Evolutionary conservation across 2,888 invertebrate species (phyloP).

Genomic region (Cantharis rufa): DNA sequence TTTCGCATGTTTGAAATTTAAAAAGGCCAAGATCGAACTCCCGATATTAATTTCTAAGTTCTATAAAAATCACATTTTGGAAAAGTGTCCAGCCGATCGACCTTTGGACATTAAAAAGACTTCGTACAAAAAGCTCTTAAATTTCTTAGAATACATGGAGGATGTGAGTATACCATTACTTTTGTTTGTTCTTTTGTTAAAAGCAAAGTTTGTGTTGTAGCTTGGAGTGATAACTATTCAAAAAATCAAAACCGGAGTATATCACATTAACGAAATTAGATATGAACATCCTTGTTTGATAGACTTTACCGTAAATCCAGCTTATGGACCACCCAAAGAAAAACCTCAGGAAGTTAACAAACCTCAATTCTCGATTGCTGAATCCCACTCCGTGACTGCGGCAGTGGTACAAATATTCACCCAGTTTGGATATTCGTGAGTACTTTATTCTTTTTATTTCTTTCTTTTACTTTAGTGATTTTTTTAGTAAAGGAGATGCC

Average conservation of each 20-base stretch:
- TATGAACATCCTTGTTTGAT: conserved; percentile 61
- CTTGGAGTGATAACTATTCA: conserved; percentile 66
- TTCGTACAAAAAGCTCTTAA: conserved; percentile 84
- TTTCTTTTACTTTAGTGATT: conserved; percentile 9
- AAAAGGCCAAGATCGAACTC: conserved; percentile 68
- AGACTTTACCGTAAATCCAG: conserved; percentile 55
- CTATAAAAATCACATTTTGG: conserved; percentile 70
- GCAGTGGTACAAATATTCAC: conserved; percentile 67
- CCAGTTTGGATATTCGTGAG: conserved; percentile 61
- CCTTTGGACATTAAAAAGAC: conserved; percentile 86
- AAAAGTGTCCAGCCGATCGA: conserved; percentile 68
- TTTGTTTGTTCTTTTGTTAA: conserved; percentile 14
- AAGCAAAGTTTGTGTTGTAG: conserved; percentile 43
- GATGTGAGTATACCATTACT: conserved; percentile 54
- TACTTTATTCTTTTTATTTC: conserved; percentile 31
- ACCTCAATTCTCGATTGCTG: conserved; percentile 59
- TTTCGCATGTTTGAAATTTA: conserved; percentile 76
- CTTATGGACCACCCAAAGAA: conserved; percentile 44
- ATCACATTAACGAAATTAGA: conserved; percentile 72
- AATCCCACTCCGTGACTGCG: conserved; percentile 72
- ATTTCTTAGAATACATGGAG: conserved; percentile 80
- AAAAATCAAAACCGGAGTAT: conserved; percentile 78
- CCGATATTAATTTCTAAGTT: conserved; percentile 84
- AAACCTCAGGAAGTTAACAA: conserved; percentile 39
- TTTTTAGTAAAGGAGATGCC: conserved; percentile 48